Base-by-base conservation (phyloP, 2,888 invertebrate species). In the Acronicta leporina region DNA sequence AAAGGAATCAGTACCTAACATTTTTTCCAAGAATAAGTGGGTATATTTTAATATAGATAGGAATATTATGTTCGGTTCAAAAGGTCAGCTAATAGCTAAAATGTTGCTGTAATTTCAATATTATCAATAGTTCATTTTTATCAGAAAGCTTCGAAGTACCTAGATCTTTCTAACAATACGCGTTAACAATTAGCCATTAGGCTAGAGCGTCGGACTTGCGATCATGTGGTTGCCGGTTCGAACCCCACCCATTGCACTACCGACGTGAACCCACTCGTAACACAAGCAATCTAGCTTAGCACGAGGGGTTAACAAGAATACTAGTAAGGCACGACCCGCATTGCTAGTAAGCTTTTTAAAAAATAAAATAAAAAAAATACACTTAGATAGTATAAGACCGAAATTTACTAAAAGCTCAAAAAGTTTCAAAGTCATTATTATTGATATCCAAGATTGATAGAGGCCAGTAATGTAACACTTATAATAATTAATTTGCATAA, bases 401-500 rank as follows among this genome's bases (percentile, higher is more conserved):
- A 44, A 59, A 56, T 55, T 48, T 52, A 54, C 65, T 67, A 61
- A 67, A 77, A 67, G 67, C 63, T 67, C 64, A 73, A 72, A 74
- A 66, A 75, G 62, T 61, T 73, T 58, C 44, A 53, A 54, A 52
- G 59, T 60, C 64, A 70, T 70, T 68, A 65, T 65, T 69, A 48
- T 64, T 61, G 77, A 79, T 72, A 75, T 73, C 20, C 20, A 20
- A 2, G 2, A 81, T 70, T 79, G 75, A 79, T 77, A 78, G 77
- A 70, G 75, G 74, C 73, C 61, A 55, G 67, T 56, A 57, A 42
- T 33, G 45, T 52, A 48, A 57, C 53, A 52, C 44, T 6, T 14
- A 46, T 30, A 64, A 73, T 33, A 3, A 63, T 65, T 65, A 63
- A 58, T 65, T 67, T 48, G 11, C 52, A 41, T 57, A 50, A 63